Evolutionary conservation across 2,113 vertebrate species (phyloP).

Genomic region (Thermophis baileyi): DNA sequence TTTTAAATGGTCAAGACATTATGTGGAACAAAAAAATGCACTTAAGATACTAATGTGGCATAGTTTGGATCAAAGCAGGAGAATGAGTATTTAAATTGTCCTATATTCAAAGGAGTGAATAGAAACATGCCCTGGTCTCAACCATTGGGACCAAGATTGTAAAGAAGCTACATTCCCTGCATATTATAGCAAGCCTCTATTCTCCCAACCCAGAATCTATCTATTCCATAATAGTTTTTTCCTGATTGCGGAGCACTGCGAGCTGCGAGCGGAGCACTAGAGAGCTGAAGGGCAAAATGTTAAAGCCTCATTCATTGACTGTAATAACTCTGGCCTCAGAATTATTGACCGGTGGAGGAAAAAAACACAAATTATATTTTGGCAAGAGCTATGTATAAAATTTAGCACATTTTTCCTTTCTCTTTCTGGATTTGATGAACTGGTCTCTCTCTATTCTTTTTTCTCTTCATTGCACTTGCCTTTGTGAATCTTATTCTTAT

Average conservation of each 20-base stretch:
- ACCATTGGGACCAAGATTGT: neutral
- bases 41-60: neutral
- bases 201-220: neutral
- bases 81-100: neutral
- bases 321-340: neutral
- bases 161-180: neutral
- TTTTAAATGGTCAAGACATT: neutral
- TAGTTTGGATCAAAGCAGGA: neutral
- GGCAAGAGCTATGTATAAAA: neutral
- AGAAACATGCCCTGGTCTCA: neutral
- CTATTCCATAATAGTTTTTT: neutral
- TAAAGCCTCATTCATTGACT: neutral
- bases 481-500: neutral
- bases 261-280: neutral
- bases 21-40: neutral
- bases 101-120: neutral
- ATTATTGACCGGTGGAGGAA: neutral
- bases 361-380: neutral
- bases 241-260: neutral
- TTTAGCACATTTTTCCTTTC: neutral
- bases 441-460: neutral
- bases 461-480: neutral
- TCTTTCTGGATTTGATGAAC: neutral
- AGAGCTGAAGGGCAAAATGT: neutral
- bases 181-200: neutral